Base-by-base conservation (phyloP, 2,113 vertebrate genomes). In the Atrichornis clamosus region DNA sequence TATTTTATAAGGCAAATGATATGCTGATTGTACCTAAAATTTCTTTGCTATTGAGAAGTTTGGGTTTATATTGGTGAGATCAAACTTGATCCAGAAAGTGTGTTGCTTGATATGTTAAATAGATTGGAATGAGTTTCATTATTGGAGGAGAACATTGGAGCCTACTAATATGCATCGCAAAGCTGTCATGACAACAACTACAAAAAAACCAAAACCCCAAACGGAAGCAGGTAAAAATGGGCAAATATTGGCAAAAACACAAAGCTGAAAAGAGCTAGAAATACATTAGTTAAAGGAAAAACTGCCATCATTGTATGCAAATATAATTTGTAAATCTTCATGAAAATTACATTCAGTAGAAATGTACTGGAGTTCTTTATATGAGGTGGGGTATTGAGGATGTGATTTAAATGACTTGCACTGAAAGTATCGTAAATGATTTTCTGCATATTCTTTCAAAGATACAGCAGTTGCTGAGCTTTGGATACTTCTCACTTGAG, bases 301-400 rank as follows among this genome's bases (percentile, higher is more conserved):
- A 2, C 12, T 37, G 6, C 32, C 18, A 7, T 19, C 0, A 1
- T 23, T 46, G 6, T n/a, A 20, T 39, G 19, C 8, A 89, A 47
- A 52, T 20, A 13, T 35, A 18, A n/a, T 56, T 78, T 39, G 2
- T 35, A 77, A 80, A 24, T 44, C 17, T 68, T 62, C n/a, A 30
- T 68, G 28, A 75, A 70, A 56, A 52, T 22, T 39, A 20, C 59
- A 64, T 63, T 21, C 30, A 28, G 11, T 46, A 76, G n/a, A 35
- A 59, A 55, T 55, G 12, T 15, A 12, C 15, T 14, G 16, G 7
- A 59, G 32, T 46, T 76, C 7, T 58, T 91, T 35, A 17, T 33
- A 24, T 37, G 15, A 58, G 18, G 17, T 82, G 28, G 21, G 28
- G 41, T 74, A 44, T 19, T 7, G 21, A 8, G 23, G 5, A 27